Base-by-base conservation (phyloP, 2,797 vertebrate species). In the Acipenser transmontanus region DNA sequence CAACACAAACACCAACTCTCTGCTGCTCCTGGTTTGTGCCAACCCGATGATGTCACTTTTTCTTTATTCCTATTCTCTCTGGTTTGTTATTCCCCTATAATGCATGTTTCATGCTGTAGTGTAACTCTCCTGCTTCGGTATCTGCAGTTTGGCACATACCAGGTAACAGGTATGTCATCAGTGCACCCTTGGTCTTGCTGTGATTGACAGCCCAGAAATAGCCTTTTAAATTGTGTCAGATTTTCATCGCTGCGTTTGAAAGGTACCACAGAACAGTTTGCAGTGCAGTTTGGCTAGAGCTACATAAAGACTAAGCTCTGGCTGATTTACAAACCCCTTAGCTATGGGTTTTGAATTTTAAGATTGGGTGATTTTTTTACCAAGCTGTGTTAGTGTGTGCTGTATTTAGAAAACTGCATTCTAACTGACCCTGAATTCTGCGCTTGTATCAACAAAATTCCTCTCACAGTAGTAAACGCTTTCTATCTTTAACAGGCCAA, bases 151-250 rank as follows among this genome's bases (percentile, higher is more conserved):
- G 66, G 66, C 62, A 69, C 50, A 57, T 73, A 66, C 65, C 75
- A 61, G 73, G 70, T 78, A 85, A 76, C 78, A 62, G 78, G 71
- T 69, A 77, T 72, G 74, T 76, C 72, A 71, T 83, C 66, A 72
- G 63, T 70, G 72, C 61, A 66, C 76, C 67, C 70, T 71, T 68
- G 77, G 76, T 78, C 77, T 84, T 84, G 75, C 82, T 84, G 72
- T 79, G 71, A 79, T 47, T 77, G 79, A 80, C 83, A 91, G 80
- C 69, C 7, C 60, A 70, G 76, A 78, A 79, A 82, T 73, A 79
- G 75, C 49, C 72, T 80, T 79, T 86, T 80, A 74, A 82, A 86
- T 76, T 80, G 69, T 76, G 76, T 82, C 72, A 75, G 81, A 81
- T 77, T 79, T 74, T 77, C 77, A 80, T 76, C 65, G 77, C 20